Evolutionary conservation across 2,888 invertebrate species (phyloP).

Genomic region (Drosophila fulvimacula): DNA sequence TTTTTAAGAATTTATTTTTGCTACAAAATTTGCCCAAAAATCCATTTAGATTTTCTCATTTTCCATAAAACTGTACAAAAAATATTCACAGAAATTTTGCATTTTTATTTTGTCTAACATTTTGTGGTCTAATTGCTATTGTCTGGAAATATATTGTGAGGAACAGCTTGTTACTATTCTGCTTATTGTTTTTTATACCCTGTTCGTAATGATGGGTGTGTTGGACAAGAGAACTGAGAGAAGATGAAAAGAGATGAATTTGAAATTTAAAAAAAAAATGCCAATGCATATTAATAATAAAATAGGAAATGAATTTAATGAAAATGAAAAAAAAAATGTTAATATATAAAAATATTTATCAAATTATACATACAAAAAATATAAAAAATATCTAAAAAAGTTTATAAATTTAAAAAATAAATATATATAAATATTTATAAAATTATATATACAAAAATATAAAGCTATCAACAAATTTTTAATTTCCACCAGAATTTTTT

Average conservation of each 20-base stretch:
- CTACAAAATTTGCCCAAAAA: background rate
- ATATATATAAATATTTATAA: background rate
- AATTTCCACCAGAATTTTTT: too few species aligned
- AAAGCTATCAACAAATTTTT: background rate
- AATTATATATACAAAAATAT: background rate
- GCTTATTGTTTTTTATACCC: constrained; percentile 1
- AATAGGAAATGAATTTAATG: background rate
- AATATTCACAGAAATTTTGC: background rate
- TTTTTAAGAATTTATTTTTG: background rate
- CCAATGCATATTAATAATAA: background rate
- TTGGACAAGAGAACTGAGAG: background rate
- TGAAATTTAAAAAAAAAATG: too few species aligned
- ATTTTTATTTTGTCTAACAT: constrained; percentile 3
- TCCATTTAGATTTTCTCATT: background rate
- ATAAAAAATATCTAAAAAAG: too few species aligned
- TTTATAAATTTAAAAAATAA: too few species aligned
- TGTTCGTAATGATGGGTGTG: background rate
- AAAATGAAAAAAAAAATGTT: too few species aligned
- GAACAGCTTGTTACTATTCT: background rate
- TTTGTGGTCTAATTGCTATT: constrained; percentile 17
- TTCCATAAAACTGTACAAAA: background rate
- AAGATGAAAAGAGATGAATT: too few species aligned
- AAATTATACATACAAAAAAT: background rate
- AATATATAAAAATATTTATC: background rate
- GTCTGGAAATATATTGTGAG: constrained; percentile 12